Base-by-base conservation (phyloP, 1,140 invertebrate genomes). In the Drosophila novamexicana region DNA sequence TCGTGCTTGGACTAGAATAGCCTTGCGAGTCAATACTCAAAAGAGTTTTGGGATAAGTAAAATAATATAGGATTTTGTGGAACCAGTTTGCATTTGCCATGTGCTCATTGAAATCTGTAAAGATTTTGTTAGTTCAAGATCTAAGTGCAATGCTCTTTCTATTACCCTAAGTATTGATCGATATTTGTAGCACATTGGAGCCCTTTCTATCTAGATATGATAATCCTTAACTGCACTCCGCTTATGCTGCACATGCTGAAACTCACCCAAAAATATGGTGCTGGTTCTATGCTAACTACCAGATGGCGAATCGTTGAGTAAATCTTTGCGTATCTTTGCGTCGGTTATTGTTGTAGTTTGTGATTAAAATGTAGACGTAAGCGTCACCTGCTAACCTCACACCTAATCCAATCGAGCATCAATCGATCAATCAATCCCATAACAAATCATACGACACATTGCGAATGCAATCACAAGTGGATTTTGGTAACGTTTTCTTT, bases 331-430 rank as follows among this genome's bases (percentile, higher is more conserved):
- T 63, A 37, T 2, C 1, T 22, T 22, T 22, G 22, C 22, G 22
- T 70, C 63, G 40, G 59, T 70, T 70, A 61, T 32, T 40, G 22
- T 72, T 77, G 52, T 84, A 75, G 61, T 50, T 81, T 81, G 64
- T 90, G 63, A 85, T 64, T 77, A 84, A 85, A 66, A 34, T 39
- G 7, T 84, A 84, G 61, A 40, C 7, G 12, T 65, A 78, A 84
- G 64, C 16, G 50, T 36, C 67, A 40, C 22, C 56, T 45, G 45
- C 40, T 74, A 76, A 71, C 70, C 66, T 62, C 29, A 9, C 69
- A 67, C 45, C 40, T 52, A 57, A 36, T 37, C 14, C 29, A 39
- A 44, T 10, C 37, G 22, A 39, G 37, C 57, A 62, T 52, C 37
- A 16, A 50, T 34, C 40, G 22, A 34, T 42, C 56, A 44, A 16